Conservation (phyloP, 2,797 vertebrate genomes). For the Peromyscus attwateri region DNA sequence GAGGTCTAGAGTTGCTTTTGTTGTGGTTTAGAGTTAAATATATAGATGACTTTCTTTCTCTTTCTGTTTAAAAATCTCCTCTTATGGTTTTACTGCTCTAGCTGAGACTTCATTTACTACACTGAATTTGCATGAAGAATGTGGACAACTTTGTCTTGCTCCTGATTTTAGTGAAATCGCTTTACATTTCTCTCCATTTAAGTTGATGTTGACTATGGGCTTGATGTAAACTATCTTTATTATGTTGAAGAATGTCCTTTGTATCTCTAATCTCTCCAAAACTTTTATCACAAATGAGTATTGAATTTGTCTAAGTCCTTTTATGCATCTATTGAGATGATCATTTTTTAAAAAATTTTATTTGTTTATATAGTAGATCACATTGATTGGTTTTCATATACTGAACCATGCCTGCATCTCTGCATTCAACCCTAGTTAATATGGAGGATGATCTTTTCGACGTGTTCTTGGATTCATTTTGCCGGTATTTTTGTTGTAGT, state of each 20-base stretch:
- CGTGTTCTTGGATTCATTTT: not conserved
- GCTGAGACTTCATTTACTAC: not conserved
- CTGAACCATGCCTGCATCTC: not conserved
- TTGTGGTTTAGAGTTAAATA: not conserved
- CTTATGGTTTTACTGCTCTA: not conserved
- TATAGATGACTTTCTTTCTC: not conserved
- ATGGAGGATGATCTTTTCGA: not conserved
- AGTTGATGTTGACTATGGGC: not conserved
- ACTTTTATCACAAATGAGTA: not conserved
- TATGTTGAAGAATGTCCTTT: not conserved
- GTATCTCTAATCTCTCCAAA: not conserved
- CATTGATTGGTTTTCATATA: not conserved
- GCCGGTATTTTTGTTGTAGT: not conserved
- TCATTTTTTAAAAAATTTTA: not conserved
- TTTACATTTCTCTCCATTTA: not conserved
- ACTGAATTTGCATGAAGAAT: not conserved
- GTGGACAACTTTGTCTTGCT: not conserved
- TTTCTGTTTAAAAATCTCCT: not conserved
- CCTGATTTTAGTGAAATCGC: not conserved
- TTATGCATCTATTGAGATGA: not conserved
- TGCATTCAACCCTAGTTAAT: not conserved
- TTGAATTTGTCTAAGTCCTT: not conserved
- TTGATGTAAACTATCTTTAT: not conserved
- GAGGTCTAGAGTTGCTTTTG: not conserved
- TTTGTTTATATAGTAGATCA: not conserved